Evolutionary conservation across 2,888 invertebrate genomes (phyloP).

Genomic region (Chrysodeixis includens): DNA sequence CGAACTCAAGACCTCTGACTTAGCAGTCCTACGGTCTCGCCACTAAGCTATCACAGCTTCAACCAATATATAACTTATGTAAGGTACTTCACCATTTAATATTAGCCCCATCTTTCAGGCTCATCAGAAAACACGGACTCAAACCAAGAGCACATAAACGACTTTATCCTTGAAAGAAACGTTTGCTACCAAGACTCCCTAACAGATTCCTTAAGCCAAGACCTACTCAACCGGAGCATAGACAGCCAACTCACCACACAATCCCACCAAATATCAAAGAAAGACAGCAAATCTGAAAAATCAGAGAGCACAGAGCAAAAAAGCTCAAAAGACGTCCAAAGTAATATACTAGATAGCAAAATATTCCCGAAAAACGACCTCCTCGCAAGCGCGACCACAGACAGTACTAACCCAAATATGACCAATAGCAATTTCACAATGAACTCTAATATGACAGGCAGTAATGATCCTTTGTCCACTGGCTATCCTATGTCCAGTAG

Average conservation of each 20-base stretch:
- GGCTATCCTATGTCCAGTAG: conserved; percentile 85
- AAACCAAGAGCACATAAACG: conserved; percentile 82
- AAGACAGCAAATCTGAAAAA: conserved; percentile 79
- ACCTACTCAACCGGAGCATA: conserved; percentile 77
- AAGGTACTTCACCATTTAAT: not conserved
- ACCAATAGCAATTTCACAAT: conserved; percentile 83
- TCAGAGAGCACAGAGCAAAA: conserved; percentile 81
- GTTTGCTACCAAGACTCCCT: conserved; percentile 87
- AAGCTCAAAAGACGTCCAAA: conserved; percentile 80
- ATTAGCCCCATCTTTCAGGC: conserved; percentile 62
- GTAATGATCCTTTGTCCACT: conserved; percentile 78
- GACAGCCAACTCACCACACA: conserved; percentile 75
- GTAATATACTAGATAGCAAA: conserved; percentile 81
- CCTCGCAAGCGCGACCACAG: conserved; percentile 77
- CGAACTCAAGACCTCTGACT: too few relatives aligned
- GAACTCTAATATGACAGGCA: conserved; percentile 83
- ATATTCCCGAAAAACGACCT: conserved; percentile 71
- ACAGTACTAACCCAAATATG: conserved; percentile 84
- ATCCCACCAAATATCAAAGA: conserved; percentile 70
- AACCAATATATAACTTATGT: too few relatives aligned
- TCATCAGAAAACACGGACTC: conserved; percentile 83
- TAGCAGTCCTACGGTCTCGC: too few relatives aligned
- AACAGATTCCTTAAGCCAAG: conserved; percentile 84
- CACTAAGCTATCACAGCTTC: too few relatives aligned
- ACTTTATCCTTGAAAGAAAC: conserved; percentile 84